Conservation (phyloP, 30 jellyfish, hydroid and myxozoan species). For the Turritopsis dohrnii region DNA sequence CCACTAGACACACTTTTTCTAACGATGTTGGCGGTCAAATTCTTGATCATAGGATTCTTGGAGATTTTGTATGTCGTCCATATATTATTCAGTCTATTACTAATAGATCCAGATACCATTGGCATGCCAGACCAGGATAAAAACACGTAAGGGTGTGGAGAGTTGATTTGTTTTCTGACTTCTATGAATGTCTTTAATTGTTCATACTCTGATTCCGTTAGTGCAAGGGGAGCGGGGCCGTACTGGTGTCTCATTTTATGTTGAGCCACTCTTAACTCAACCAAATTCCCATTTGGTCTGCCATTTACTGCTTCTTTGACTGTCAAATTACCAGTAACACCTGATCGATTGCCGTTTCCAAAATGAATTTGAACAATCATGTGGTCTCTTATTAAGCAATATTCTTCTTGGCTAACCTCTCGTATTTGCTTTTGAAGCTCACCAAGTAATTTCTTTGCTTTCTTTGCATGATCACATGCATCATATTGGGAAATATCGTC, state of each 20-base stretch:
- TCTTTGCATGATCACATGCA: neutral
- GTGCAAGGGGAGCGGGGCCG: conserved; percentile 5
- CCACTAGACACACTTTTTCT: neutral
- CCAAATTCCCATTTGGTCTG: neutral
- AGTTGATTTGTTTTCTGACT: neutral
- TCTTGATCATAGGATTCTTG: neutral
- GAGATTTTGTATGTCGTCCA: no score
- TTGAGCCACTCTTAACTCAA: neutral
- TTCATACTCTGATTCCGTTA: neutral
- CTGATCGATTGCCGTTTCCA: conserved; percentile 3
- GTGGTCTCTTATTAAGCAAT: conserved; percentile 1
- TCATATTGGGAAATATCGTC: neutral
- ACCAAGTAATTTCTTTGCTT: neutral
- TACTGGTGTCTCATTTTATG: neutral
- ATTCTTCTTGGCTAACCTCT: neutral
- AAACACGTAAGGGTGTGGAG: neutral
- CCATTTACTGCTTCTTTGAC: neutral
- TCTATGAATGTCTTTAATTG: neutral
- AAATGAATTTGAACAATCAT: neutral
- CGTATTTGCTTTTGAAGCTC: neutral
- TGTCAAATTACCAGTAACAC: neutral
- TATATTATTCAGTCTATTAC: conserved; percentile 1
- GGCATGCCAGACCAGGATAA: conserved; percentile 3
- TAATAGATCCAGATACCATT: neutral
- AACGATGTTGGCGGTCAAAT: neutral